Evolutionary conservation across 2,797 vertebrate genomes (phyloP).

Genomic region (Sebastolobus alascanus): DNA sequence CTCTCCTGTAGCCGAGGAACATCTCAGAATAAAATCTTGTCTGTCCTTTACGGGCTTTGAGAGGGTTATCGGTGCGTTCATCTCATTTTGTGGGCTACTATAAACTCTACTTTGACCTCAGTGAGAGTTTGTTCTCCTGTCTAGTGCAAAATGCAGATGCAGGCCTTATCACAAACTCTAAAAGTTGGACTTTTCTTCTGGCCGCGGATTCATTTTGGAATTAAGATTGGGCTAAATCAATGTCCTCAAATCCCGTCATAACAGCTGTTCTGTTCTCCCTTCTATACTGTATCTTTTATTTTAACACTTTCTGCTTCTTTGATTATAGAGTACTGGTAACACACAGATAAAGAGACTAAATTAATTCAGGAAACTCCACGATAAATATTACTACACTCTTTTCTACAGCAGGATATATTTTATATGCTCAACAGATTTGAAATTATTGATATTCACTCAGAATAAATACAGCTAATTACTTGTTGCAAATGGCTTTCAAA

Average conservation of each 20-base stretch:
- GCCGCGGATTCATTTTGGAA: neutral
- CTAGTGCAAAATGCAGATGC: slow-evolving; percentile 11
- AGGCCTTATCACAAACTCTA: neutral
- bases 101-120: slow-evolving; percentile 15
- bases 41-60: slow-evolving; percentile 16
- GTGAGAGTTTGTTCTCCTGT: slow-evolving; percentile 3
- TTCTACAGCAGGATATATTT: neutral
- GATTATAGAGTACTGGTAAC: neutral
- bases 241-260: neutral
- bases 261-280: neutral
- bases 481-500: slow-evolving; percentile 31
- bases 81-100: slow-evolving; percentile 8
- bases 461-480: slow-evolving; percentile 33
- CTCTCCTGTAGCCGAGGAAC: slow-evolving; percentile 17
- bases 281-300: neutral
- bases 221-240: neutral
- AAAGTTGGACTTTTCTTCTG: neutral
- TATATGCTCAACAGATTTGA: neutral
- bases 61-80: slow-evolving; percentile 19
- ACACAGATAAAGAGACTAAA: neutral
- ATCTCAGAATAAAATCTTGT: slow-evolving; percentile 19
- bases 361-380: neutral
- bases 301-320: neutral
- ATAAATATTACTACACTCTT: neutral
- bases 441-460: slow-evolving; percentile 27